Percentiles rank a stretch among this genome's conserved stretches.
These are phyloP conservation scores for Mormyrus lacerda DNA, from an alignment of 2,113 vertebrate genomes.

Conservation along the genomic window DNA sequence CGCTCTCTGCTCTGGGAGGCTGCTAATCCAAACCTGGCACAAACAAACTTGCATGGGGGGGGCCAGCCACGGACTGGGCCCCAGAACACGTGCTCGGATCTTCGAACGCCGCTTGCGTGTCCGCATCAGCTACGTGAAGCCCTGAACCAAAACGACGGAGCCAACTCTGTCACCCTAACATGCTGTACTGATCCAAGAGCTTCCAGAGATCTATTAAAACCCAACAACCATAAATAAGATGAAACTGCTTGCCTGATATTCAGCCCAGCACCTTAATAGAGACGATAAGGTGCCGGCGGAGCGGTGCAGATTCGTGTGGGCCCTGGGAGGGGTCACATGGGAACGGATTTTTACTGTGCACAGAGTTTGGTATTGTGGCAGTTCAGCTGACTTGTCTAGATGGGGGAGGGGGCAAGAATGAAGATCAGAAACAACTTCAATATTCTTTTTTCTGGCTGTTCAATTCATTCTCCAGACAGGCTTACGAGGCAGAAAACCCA, in stretches of 20 bases:
- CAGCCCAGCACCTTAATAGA: not conserved
- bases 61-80: not conserved
- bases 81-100: not conserved
- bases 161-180: not conserved
- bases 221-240: not conserved
- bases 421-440: not conserved
- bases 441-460: not conserved
- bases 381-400: not conserved
- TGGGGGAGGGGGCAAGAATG: not conserved
- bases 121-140: not conserved
- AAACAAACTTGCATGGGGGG: not conserved
- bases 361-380: not conserved
- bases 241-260: not conserved
- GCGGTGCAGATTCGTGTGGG: not conserved
- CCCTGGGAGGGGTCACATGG: not conserved
- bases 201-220: not conserved
- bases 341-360: not conserved
- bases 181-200: not conserved
- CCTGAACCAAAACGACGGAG: not conserved
- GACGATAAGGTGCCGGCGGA: not conserved
- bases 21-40: conserved; percentile 3
- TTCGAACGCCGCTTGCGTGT: too few species aligned
- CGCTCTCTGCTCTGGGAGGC: not conserved
- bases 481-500: not conserved
- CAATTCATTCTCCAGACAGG: not conserved